Conservation (phyloP, 1,140 invertebrate genomes). For the Leptopilina boulardi region DNA sequence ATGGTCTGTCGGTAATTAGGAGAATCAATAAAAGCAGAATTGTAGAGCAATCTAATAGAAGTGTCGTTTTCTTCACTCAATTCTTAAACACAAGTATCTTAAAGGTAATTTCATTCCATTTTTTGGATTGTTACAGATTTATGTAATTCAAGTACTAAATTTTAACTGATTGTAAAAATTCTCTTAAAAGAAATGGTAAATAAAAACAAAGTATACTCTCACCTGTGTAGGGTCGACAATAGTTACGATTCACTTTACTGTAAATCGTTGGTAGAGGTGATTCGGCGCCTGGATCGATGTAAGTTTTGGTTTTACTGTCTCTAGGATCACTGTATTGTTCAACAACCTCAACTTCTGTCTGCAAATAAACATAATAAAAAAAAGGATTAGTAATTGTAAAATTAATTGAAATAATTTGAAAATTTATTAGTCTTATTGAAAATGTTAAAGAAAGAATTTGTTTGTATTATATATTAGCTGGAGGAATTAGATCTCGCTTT, state of each 20-base stretch:
- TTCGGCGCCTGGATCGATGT: constrained; percentile 70
- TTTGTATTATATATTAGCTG: constrained; percentile 23
- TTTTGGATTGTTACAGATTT: too few species aligned
- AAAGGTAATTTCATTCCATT: too few species aligned
- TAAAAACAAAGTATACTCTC: constrained; percentile 44
- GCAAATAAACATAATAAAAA: constrained; percentile 47
- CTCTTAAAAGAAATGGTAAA: neutral
- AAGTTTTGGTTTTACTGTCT: constrained; percentile 74
- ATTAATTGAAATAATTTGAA: neutral
- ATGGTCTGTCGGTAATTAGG: neutral
- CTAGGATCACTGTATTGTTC: constrained; percentile 76
- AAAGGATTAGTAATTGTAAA: neutral
- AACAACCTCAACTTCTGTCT: constrained; percentile 74
- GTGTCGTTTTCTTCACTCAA: too few species aligned
- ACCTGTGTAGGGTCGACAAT: constrained; percentile 79
- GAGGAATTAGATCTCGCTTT: constrained; percentile 21
- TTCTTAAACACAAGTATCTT: too few species aligned
- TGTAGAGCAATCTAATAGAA: neutral
- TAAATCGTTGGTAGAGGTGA: constrained; percentile 74
- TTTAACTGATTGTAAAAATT: neutral
- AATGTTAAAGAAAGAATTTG: neutral
- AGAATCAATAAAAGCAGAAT: neutral
- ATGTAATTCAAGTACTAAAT: too few species aligned
- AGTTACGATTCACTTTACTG: constrained; percentile 77
- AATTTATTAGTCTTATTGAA: neutral